phyloP scores from a whole-genome alignment of 2,888 invertebrate species.

The Rugalucina vietnamica region DNA sequence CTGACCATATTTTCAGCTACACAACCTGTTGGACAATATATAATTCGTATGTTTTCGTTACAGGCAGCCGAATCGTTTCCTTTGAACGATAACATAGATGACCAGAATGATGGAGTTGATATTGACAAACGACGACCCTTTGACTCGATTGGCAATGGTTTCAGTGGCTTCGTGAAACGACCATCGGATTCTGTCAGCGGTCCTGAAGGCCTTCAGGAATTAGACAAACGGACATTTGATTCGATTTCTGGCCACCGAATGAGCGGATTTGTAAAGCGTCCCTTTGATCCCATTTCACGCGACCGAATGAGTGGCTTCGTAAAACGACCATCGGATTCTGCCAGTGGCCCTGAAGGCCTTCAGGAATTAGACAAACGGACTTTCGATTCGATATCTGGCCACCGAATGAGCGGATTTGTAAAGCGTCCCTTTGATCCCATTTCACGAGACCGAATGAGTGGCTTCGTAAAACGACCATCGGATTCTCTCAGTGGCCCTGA shows the following conservation, averaged over 20 bases:
- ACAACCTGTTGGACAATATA: no score
- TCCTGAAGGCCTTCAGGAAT: conserved; percentile 23
- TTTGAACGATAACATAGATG: no score
- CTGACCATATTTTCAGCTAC: no score
- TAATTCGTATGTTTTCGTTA: no score
- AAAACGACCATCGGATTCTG: conserved; percentile 39
- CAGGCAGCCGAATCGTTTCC: no score
- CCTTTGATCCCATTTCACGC: conserved; percentile 39
- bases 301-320: conserved; percentile 32
- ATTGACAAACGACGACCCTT: conserved; percentile 5
- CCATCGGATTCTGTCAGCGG: conserved; percentile 37
- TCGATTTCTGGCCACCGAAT: conserved; percentile 22
- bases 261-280: conserved; percentile 26
- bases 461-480: conserved; percentile 29
- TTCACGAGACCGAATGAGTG: conserved; percentile 19
- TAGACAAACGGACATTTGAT: conserved; percentile 39
- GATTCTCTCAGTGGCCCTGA: conserved; percentile 40
- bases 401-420: conserved; percentile 45
- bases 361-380: conserved; percentile 41
- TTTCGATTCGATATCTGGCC: conserved; percentile 19
- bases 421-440: conserved; percentile 49
- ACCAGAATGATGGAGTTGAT: no score
- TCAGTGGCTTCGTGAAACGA: conserved; percentile 49
- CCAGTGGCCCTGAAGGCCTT: conserved; percentile 31
- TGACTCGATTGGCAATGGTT: conserved; percentile 13